Evolutionary conservation across 2,113 vertebrate species (phyloP), one percentile per base, ranked within the genome.

Genomic region (Candoia aspera): DNA sequence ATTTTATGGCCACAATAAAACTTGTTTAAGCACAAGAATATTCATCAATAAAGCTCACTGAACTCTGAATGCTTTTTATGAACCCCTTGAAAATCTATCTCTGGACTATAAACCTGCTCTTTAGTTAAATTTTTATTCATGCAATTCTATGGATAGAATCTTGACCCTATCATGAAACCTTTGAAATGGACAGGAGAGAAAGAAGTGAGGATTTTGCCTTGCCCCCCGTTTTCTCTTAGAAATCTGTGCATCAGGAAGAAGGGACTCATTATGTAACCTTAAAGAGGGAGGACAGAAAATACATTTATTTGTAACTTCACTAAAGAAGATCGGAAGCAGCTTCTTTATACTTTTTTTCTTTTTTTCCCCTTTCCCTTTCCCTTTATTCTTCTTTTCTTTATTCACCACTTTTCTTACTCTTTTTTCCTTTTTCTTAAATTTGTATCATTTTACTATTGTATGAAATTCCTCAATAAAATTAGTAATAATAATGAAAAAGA

Each of bases 81-180:
- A 5, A 2, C n/a, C 19, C 42, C 58, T 89, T 96, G 94, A 94
- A 97, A 96, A 57, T 94, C 73, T n/a, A 11, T 89, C n/a, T 86
- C 42, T 84, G 59, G 42, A 21, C 73, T 94, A 88, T 94, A 93
- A 96, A 95, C 62, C 42, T 87, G 13, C 1, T 84, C 92, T 92
- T 94, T 87, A 3, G 21, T 91, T 90, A 91, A 62, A 89, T 89
- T 62, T 89, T 89, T 19, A 64, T 89, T 89, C 58, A 55, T 89
- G 54, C 49, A 13, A 60, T 91, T 91, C 84, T 86, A n/a, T 85
- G 85, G 79, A 85, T 64, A 86, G 84, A 33, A 68, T 89, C 46
- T 17, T 92, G 87, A 92, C n/a, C 87, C 15, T 55, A 29, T 24
- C 73, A 85, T 55, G 91, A 85, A 54, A 23, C 12, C n/a, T 84